These are phyloP conservation scores for Drosophila malerkotliana DNA, from an alignment of 1,140 invertebrate species.

Conservation along the genomic window DNA sequence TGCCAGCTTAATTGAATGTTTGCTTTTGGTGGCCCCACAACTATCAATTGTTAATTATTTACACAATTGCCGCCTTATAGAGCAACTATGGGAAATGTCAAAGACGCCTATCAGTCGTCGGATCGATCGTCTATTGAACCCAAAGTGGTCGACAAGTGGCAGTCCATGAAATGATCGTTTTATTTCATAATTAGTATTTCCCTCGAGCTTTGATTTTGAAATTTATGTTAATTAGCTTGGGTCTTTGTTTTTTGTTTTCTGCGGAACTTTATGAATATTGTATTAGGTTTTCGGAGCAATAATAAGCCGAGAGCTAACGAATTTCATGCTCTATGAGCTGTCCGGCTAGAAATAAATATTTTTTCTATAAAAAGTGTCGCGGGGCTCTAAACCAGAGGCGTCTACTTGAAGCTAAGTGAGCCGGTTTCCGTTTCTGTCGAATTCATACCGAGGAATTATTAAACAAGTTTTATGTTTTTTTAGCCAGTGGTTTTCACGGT, in stretches of 20 bases:
- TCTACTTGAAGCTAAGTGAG: constrained; percentile 24
- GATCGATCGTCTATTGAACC: constrained; percentile 57
- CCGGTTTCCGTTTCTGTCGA: constrained; percentile 42
- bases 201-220: constrained; percentile 58
- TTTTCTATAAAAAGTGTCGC: constrained; percentile 38
- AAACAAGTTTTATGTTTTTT: constrained; percentile 61
- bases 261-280: constrained; percentile 45
- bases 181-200: constrained; percentile 53
- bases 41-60: constrained; percentile 46
- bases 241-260: constrained; percentile 5
- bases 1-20: constrained; percentile 60
- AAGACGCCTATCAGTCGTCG: constrained; percentile 27
- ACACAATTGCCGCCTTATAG: constrained; percentile 37
- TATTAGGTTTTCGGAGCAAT: constrained; percentile 9
- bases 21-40: constrained; percentile 25
- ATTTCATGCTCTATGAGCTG: constrained; percentile 46
- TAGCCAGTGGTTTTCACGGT: constrained; percentile 60
- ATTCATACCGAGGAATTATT: constrained; percentile 33
- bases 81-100: constrained; percentile 11
- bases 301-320: constrained; percentile 4
- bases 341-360: constrained; percentile 11
- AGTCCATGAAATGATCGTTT: constrained; percentile 63
- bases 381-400: constrained; percentile 1
- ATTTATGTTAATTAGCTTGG: constrained; percentile 57
- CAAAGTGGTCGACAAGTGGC: constrained; percentile 28